Evolutionary conservation across 2,797 vertebrate genomes (phyloP).

Genomic region (Macropus fuliginosus): DNA sequence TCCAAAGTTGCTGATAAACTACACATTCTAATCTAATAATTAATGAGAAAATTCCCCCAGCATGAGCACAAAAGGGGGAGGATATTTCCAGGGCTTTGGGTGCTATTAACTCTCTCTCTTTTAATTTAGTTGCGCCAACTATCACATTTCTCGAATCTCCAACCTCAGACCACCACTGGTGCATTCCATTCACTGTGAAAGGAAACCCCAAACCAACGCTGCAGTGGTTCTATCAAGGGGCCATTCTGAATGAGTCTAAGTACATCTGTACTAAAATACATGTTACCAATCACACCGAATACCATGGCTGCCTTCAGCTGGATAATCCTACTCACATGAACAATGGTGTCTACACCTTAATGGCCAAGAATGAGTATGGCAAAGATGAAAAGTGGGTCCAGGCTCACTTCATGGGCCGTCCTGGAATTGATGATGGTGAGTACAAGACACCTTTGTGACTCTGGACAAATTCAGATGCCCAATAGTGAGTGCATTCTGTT

Average conservation of each 20-base stretch:
- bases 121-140: slow-evolving; percentile 91
- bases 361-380: slow-evolving; percentile 91
- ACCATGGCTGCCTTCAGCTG: slow-evolving; percentile 97
- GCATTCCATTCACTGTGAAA: slow-evolving; percentile 97
- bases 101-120: slow-evolving; percentile 81
- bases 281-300: slow-evolving; percentile 92
- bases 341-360: slow-evolving; percentile 94
- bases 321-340: slow-evolving; percentile 97
- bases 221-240: slow-evolving; percentile 90
- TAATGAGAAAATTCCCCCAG: slow-evolving; percentile 49
- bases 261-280: slow-evolving; percentile 96
- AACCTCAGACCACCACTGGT: slow-evolving; percentile 96
- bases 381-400: slow-evolving; percentile 88
- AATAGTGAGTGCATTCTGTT: neutral
- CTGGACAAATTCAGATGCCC: neutral
- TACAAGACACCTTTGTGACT: neutral
- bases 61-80: slow-evolving; percentile 34
- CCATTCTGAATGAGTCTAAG: slow-evolving; percentile 87
- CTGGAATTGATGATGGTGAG: slow-evolving; percentile 89
- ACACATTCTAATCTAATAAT: slow-evolving; percentile 37
- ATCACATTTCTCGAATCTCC: slow-evolving; percentile 95
- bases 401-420: slow-evolving; percentile 95
- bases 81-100: slow-evolving; percentile 64
- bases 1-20: slow-evolving; percentile 20
- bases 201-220: slow-evolving; percentile 93